These are phyloP conservation scores for Accipiter cooperii DNA, from an alignment of 2,113 vertebrate species.

Conservation along the genomic window DNA sequence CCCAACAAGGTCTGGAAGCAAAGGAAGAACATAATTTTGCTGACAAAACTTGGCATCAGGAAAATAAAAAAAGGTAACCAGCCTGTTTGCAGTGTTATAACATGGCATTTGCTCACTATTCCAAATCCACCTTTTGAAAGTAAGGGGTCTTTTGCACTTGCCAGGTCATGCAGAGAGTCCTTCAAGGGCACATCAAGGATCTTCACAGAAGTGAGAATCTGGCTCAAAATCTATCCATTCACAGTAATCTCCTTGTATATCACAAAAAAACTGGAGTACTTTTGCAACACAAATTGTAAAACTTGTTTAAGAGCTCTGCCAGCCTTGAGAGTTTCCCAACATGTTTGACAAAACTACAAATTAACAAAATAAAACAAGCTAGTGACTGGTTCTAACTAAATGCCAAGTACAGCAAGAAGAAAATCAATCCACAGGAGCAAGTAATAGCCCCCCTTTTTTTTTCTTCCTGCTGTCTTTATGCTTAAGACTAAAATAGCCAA, in stretches of 20 bases:
- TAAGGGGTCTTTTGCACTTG: neutral
- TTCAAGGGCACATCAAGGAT: neutral
- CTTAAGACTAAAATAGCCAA: neutral
- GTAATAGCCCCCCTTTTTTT: neutral
- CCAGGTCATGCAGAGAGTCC: neutral
- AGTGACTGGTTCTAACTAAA: neutral
- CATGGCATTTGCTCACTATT: neutral
- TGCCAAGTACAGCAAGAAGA: neutral
- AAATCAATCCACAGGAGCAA: neutral
- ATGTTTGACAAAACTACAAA: neutral
- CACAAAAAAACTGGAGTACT: neutral
- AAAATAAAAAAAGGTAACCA: neutral
- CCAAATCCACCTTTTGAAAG: neutral
- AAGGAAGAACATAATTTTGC: neutral
- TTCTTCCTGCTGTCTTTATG: neutral
- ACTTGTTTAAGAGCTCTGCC: neutral
- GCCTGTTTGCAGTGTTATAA: neutral
- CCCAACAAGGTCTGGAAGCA: neutral
- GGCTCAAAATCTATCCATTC: neutral
- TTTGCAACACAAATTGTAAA: neutral
- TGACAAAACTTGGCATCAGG: neutral
- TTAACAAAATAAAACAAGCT: neutral
- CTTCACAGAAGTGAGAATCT: neutral
- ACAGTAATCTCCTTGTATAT: neutral
- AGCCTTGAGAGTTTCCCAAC: neutral